These are phyloP conservation scores for Bugulina stolonifera DNA, from an alignment of 2,888 invertebrate genomes.

Conservation along the genomic window DNA sequence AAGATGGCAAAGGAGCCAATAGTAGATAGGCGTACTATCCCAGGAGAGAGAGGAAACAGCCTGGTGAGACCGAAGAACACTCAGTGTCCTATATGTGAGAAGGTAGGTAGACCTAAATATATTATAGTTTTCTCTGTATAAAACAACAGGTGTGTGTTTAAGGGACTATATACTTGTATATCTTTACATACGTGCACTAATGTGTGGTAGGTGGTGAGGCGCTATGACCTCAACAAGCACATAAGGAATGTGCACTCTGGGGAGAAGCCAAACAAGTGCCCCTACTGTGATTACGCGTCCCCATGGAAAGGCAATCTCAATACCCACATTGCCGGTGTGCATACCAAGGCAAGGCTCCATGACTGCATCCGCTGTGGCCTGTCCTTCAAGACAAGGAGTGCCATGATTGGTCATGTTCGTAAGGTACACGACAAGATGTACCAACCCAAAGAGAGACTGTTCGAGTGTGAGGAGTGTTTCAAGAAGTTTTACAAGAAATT, in stretches of 20 bases:
- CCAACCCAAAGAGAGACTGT: slow-evolving; percentile 48
- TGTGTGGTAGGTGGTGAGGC: slow-evolving; percentile 36
- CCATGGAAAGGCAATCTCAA: slow-evolving; percentile 47
- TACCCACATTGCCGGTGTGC: slow-evolving; percentile 48
- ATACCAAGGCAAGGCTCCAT: slow-evolving; percentile 44
- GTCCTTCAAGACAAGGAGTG: slow-evolving; percentile 47
- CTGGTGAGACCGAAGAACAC: slow-evolving; percentile 25
- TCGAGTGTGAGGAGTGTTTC: slow-evolving; percentile 48
- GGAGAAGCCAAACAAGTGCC: slow-evolving; percentile 46
- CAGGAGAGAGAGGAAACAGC: slow-evolving; percentile 19
- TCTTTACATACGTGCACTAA: not conserved
- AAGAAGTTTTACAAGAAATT: slow-evolving; percentile 49
- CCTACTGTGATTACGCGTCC: slow-evolving; percentile 47
- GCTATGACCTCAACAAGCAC: slow-evolving; percentile 47
- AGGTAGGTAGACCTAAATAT: too few species aligned
- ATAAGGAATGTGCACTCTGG: slow-evolving; percentile 48
- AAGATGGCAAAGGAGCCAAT: not conserved
- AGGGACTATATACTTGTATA: too few species aligned
- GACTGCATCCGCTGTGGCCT: slow-evolving; percentile 46
- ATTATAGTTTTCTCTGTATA: too few species aligned
- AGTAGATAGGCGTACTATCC: slow-evolving; percentile 4
- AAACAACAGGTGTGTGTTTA: too few species aligned
- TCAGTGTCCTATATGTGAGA: slow-evolving; percentile 25
- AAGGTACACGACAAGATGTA: slow-evolving; percentile 47
- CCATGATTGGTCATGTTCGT: slow-evolving; percentile 47